Percentiles rank a stretch among this genome's conserved stretches.
phyloP scores from a whole-genome alignment of 2,797 vertebrate genomes.

The Champsocephalus gunnari region DNA sequence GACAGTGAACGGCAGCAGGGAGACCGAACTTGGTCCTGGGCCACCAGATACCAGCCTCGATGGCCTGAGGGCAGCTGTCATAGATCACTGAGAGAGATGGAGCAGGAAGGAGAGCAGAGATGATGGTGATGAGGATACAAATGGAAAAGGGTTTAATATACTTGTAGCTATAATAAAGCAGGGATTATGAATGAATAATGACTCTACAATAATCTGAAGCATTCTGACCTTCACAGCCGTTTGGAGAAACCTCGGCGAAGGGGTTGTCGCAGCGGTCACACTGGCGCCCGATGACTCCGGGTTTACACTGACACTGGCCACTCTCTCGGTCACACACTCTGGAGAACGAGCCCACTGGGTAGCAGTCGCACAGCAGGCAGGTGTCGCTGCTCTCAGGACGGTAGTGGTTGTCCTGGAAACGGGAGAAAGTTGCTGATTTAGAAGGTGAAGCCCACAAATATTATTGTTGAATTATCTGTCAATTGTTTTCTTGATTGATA shows the following conservation, averaged over 20 bases:
- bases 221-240: conserved; percentile 92
- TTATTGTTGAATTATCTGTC: too few relatives aligned
- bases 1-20: conserved; percentile 93
- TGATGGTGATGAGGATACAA: conserved; percentile 30
- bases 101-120: conserved; percentile 6
- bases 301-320: conserved; percentile 94
- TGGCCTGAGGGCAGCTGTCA: conserved; percentile 95
- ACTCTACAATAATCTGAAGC: neutral
- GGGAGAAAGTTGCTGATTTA: conserved; percentile 17
- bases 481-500: too few relatives aligned
- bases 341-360: conserved; percentile 92
- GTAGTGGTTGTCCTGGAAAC: conserved; percentile 94
- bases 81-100: conserved; percentile 90
- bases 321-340: conserved; percentile 89
- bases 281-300: conserved; percentile 94
- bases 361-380: conserved; percentile 94
- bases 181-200: neutral
- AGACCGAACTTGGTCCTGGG: conserved; percentile 95
- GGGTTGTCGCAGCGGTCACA: conserved; percentile 97
- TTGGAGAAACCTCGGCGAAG: conserved; percentile 94
- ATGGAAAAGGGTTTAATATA: conserved; percentile 22
- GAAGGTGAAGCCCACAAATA: too few relatives aligned
- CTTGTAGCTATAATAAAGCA: conserved; percentile 22
- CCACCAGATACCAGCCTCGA: conserved; percentile 96
- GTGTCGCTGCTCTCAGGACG: conserved; percentile 79